phyloP scores from a whole-genome alignment of 1,140 invertebrate genomes.

The Brachionus angularis region DNA sequence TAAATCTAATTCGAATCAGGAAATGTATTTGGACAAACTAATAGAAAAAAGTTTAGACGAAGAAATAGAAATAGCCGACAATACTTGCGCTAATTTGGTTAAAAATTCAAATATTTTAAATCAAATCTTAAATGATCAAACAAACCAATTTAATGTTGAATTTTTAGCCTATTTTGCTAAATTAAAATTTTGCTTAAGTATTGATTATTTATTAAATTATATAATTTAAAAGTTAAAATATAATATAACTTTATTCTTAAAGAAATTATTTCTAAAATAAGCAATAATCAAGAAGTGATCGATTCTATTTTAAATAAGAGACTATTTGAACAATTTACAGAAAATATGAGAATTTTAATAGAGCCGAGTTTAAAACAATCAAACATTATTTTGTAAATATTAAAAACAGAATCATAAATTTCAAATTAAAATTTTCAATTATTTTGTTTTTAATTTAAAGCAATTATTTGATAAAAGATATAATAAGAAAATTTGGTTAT shows the following conservation, averaged over 20 bases:
- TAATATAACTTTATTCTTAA: no score
- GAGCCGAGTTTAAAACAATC: not conserved
- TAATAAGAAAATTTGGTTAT: conserved; percentile 9
- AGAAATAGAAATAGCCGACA: not conserved
- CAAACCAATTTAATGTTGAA: not conserved
- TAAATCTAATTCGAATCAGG: no score
- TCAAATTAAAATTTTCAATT: no score
- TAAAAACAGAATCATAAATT: no score
- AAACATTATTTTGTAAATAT: not conserved
- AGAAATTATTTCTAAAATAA: conserved; percentile 1
- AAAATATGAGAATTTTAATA: not conserved
- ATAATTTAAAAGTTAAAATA: no score
- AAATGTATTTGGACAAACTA: not conserved
- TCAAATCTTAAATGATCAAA: not conserved
- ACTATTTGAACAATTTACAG: not conserved
- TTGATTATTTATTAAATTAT: no score
- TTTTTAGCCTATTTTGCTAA: conserved; percentile 4
- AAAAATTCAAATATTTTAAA: not conserved
- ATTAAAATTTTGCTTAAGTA: conserved; percentile 9
- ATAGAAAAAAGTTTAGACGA: conserved; percentile 19
- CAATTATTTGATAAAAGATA: conserved; percentile 36
- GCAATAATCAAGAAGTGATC: not conserved
- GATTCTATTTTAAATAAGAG: not conserved
- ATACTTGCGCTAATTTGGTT: not conserved
- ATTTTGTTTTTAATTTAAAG: no score